phyloP scores from a whole-genome alignment of 2,888 invertebrate species.

The Oscheius sp. region DNA sequence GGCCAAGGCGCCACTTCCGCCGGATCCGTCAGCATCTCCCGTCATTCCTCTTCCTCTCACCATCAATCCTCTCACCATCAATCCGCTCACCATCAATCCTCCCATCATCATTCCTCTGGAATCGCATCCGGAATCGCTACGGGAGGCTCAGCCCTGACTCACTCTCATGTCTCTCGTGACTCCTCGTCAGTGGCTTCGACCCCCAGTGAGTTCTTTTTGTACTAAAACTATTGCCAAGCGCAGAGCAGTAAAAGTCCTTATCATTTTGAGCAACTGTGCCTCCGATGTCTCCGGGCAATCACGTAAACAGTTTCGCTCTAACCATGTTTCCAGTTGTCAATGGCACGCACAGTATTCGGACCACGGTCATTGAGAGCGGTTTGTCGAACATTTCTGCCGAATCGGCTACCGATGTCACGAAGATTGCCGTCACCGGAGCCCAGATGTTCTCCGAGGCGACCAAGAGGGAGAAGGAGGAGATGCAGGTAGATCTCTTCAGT shows the following conservation, averaged over 20 bases:
- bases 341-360: neutral
- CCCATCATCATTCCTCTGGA: neutral
- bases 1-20: constrained; percentile 23
- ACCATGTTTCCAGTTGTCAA: constrained; percentile 14
- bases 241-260: no score
- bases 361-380: constrained; percentile 21
- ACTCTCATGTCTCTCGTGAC: neutral
- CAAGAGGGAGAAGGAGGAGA: constrained; percentile 32
- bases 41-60: neutral
- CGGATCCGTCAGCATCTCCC: constrained; percentile 8
- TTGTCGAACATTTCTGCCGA: constrained; percentile 14
- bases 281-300: no score
- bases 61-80: neutral
- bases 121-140: constrained; percentile 13
- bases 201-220: constrained; percentile 17
- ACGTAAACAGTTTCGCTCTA: no score
- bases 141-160: constrained; percentile 18
- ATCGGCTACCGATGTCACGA: constrained; percentile 7
- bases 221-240: neutral
- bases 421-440: constrained; percentile 34
- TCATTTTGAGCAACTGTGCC: no score
- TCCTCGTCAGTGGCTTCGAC: constrained; percentile 9
- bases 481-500: constrained; percentile 22
- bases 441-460: constrained; percentile 31
- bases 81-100: neutral